These are phyloP conservation scores for Parauchenoglanis ngamensis DNA, from an alignment of 2,797 vertebrate genomes.

Conservation along the genomic window DNA sequence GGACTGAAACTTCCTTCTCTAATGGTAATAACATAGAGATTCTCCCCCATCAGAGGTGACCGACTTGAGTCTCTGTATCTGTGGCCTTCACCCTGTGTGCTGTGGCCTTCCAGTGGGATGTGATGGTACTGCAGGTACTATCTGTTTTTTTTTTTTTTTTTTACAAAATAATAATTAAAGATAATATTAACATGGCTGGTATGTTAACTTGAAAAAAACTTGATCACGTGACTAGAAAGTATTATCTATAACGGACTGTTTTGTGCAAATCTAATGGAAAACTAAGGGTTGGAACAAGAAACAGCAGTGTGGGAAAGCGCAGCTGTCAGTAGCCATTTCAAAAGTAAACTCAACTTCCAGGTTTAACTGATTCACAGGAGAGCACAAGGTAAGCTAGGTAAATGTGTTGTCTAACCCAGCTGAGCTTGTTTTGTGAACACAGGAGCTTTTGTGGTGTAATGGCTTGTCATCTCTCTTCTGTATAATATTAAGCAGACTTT, in stretches of 20 bases:
- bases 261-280: neutral
- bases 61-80: neutral
- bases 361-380: neutral
- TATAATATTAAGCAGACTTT: neutral
- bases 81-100: neutral
- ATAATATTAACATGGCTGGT: neutral
- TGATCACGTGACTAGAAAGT: neutral
- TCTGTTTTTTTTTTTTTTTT: neutral
- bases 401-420: neutral
- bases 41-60: neutral
- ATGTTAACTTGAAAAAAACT: neutral
- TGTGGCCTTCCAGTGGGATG: slow-evolving; percentile 8
- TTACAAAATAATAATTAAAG: neutral
- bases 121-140: slow-evolving; percentile 13
- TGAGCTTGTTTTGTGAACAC: neutral
- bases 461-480: neutral
- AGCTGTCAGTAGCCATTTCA: neutral
- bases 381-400: neutral
- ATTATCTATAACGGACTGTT: neutral
- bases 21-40: neutral
- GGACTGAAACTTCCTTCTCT: neutral
- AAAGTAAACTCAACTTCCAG: neutral
- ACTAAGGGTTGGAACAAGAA: neutral
- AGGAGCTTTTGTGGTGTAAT: neutral
- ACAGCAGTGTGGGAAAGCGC: neutral